Percentiles rank a stretch among this genome's conserved stretches.
phyloP scores from a whole-genome alignment of 2,888 invertebrate species.

The Synergus itoensis region DNA sequence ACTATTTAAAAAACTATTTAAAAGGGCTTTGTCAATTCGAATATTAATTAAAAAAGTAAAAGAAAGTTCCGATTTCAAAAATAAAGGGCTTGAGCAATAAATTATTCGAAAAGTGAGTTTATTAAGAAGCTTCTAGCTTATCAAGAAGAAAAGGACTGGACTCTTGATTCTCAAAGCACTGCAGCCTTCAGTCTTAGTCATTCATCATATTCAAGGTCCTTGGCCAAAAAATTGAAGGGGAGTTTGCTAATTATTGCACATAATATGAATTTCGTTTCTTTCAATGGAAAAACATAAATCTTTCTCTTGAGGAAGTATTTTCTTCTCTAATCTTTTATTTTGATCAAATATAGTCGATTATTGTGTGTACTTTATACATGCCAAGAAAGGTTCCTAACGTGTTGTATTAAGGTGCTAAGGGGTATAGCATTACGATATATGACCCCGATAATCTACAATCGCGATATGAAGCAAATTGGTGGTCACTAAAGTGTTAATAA shows the following conservation, averaged over 20 bases:
- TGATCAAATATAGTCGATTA: background rate
- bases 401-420: background rate
- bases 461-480: background rate
- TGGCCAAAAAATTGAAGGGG: background rate
- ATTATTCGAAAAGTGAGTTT: background rate
- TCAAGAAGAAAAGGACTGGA: background rate
- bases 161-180: background rate
- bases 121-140: background rate
- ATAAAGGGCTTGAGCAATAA: background rate
- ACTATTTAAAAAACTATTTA: no score
- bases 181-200: background rate
- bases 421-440: background rate
- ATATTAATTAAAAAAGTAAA: background rate
- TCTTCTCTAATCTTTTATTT: background rate
- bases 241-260: background rate
- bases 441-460: background rate
- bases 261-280: background rate
- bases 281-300: background rate
- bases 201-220: slow-evolving; percentile 1
- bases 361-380: background rate
- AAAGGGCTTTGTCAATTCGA: no score
- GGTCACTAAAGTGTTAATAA: slow-evolving; percentile 7
- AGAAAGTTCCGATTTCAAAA: background rate
- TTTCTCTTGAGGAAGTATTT: background rate
- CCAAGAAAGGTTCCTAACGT: background rate